Evolutionary conservation across 2,113 vertebrate genomes (phyloP).

Genomic region (Telmatochromis brichardi): DNA sequence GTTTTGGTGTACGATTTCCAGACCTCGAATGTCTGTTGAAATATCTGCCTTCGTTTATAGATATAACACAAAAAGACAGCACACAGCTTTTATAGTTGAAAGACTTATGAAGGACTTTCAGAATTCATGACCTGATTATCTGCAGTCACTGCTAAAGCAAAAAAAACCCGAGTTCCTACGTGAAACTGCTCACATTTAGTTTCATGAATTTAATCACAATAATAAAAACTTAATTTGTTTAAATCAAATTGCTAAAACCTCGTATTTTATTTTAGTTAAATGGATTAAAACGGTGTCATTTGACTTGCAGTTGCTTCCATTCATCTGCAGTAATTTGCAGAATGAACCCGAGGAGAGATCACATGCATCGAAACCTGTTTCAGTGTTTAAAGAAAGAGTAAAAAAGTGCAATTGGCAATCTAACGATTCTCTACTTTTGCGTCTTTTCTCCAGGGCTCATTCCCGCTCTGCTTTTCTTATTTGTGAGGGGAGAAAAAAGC

Average conservation of each 20-base stretch:
- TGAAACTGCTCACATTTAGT: neutral
- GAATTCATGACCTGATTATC: neutral
- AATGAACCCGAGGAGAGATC: neutral
- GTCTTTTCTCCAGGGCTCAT: neutral
- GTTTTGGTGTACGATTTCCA: neutral
- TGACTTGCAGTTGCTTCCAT: neutral
- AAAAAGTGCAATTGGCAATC: neutral
- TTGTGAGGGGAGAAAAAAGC: neutral
- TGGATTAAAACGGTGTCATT: neutral
- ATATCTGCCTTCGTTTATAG: neutral
- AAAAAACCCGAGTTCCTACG: accelerated
- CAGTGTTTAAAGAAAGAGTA: neutral
- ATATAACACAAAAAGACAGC: neutral
- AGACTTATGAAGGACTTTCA: neutral
- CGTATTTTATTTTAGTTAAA: neutral
- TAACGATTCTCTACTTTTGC: neutral
- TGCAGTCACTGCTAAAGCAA: neutral
- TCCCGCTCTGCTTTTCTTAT: neutral
- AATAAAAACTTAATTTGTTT: neutral
- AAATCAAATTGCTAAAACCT: neutral
- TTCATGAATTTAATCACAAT: accelerated
- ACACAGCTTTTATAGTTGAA: neutral
- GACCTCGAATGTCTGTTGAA: neutral
- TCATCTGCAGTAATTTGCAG: neutral
- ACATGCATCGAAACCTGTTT: neutral